phyloP scores from a whole-genome alignment of 2,113 vertebrate genomes.

The Protomyctophum bolini region DNA sequence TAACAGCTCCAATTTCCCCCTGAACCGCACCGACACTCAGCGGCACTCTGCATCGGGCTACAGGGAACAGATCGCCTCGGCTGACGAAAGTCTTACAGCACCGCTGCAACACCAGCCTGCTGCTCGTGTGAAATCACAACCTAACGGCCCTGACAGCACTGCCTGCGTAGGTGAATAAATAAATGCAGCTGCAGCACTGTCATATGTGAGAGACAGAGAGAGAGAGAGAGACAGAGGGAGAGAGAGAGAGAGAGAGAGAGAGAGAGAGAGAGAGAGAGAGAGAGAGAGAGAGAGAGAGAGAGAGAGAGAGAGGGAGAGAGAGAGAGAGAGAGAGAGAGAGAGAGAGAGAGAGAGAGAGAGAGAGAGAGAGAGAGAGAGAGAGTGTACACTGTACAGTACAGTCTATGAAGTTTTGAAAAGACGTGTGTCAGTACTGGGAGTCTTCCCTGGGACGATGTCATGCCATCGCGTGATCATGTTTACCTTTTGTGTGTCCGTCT shows the following conservation, averaged over 20 bases:
- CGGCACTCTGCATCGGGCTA: slow-evolving; percentile 47
- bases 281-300: background rate
- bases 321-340: no score
- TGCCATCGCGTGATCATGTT: slow-evolving; percentile 17
- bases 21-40: slow-evolving; percentile 52
- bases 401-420: background rate
- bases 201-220: slow-evolving; percentile 33
- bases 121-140: slow-evolving; percentile 54
- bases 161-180: slow-evolving; percentile 60
- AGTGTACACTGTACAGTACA: background rate
- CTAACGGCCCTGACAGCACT: slow-evolving; percentile 52
- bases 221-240: background rate
- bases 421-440: no score
- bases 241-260: background rate
- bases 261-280: background rate
- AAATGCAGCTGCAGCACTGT: slow-evolving; percentile 44
- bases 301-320: no score
- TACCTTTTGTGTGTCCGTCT: no score
- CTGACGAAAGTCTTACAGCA: slow-evolving; percentile 79
- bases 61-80: slow-evolving; percentile 63
- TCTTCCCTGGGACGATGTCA: background rate
- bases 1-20: slow-evolving; percentile 66
- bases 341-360: no score
- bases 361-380: no score
- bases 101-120: slow-evolving; percentile 63